A percentile compares a stretch with the other conserved stretches of the same genome.
These are phyloP conservation scores for Xestia ashworthii DNA, from an alignment of 2,888 invertebrate species.

Conservation along the genomic window DNA sequence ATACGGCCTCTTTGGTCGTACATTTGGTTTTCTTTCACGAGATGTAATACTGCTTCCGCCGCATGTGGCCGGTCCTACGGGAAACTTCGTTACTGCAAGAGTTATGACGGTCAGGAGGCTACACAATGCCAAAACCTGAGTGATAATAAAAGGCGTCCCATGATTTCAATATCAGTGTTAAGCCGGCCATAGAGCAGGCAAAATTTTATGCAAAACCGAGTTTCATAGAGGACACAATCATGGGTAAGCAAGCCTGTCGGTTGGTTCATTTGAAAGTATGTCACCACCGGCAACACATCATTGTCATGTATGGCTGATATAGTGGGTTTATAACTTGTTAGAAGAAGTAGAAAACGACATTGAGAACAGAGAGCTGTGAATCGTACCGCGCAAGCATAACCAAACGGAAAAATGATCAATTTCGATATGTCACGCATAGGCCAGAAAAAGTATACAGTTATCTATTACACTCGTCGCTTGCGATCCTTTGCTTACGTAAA, in stretches of 20 bases:
- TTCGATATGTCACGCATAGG: too few species aligned
- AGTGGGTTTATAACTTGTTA: too few species aligned
- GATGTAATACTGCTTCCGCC: constrained; percentile 21
- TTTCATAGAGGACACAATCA: neutral
- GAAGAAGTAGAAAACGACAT: too few species aligned
- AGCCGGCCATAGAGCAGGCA: neutral
- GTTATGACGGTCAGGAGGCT: constrained; percentile 3
- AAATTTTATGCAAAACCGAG: neutral
- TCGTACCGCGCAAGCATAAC: too few species aligned
- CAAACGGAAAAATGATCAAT: too few species aligned
- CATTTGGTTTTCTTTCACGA: constrained; percentile 15
- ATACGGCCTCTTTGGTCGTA: constrained; percentile 31
- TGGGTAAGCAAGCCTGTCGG: too few species aligned
- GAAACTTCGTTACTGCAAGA: neutral
- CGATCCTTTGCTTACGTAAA: neutral
- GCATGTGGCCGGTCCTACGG: neutral
- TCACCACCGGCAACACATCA: too few species aligned
- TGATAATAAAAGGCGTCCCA: neutral
- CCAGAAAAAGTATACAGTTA: too few species aligned
- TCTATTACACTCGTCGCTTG: neutral
- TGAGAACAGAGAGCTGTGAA: too few species aligned
- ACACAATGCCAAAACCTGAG: neutral
- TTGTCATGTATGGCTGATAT: too few species aligned
- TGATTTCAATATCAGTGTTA: constrained; percentile 6
- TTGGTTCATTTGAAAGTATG: neutral